A percentile compares a stretch with the other conserved stretches of the same genome.
phyloP scores from a whole-genome alignment of 1,140 invertebrate genomes.

The Calliphora vicina region DNA sequence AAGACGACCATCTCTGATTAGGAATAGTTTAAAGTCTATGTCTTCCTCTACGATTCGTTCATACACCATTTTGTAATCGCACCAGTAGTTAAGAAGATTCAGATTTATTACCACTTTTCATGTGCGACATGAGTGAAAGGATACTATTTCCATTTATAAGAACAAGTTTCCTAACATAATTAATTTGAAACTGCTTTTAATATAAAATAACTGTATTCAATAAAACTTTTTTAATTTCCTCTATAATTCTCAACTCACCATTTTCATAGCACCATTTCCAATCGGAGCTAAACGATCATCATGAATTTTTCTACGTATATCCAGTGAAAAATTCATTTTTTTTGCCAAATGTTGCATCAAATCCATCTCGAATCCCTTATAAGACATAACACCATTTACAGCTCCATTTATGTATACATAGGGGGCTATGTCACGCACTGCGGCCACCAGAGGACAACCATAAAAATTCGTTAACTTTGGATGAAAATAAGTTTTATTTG shows the following conservation, averaged over 20 bases:
- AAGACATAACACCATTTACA: neutral
- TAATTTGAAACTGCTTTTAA: too few species aligned
- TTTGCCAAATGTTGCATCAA: neutral
- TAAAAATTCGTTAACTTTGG: conserved; percentile 49
- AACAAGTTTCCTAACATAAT: too few species aligned
- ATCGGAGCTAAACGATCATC: neutral
- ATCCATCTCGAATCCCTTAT: neutral
- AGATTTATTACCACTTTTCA: too few species aligned
- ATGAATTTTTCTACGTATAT: neutral
- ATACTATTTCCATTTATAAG: too few species aligned
- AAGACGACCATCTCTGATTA: too few species aligned
- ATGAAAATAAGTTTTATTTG: conserved; percentile 45
- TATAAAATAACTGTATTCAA: too few species aligned
- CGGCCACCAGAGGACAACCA: conserved; percentile 47
- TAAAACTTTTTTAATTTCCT: too few species aligned
- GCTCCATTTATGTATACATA: conserved; percentile 39
- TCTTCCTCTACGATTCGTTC: too few species aligned
- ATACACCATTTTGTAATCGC: too few species aligned
- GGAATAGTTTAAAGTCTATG: too few species aligned
- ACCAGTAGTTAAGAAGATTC: too few species aligned
- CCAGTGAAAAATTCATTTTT: neutral
- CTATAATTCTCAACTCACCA: neutral
- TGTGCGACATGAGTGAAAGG: too few species aligned
- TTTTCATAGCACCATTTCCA: neutral
- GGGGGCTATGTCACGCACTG: conserved; percentile 47